Percentiles rank a stretch among this genome's conserved stretches.
phyloP scores from a whole-genome alignment of 2,888 invertebrate species.

The Zygothrica quintamaculata region DNA sequence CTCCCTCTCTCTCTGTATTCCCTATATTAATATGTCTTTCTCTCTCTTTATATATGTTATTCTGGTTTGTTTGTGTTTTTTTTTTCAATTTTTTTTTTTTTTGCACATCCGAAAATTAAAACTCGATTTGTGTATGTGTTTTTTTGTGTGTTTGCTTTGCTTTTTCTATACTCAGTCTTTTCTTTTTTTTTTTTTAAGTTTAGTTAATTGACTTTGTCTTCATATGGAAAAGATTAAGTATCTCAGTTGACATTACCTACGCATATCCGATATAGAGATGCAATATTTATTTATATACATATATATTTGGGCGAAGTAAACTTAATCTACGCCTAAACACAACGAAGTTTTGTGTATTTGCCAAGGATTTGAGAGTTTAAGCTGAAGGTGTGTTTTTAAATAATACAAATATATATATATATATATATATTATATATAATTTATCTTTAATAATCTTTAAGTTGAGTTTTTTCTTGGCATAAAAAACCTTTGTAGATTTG shows the following conservation, averaged over 20 bases:
- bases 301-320: slow-evolving; percentile 14
- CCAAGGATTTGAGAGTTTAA: slow-evolving; percentile 41
- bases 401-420: not conserved
- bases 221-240: slow-evolving; percentile 53
- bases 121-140: slow-evolving; percentile 17
- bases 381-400: not conserved
- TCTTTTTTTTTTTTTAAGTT: slow-evolving; percentile 13
- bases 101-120: slow-evolving; percentile 27
- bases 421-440: slow-evolving; percentile 10
- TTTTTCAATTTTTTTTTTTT: too few species aligned
- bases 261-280: slow-evolving; percentile 10
- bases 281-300: slow-evolving; percentile 5
- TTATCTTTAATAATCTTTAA: too few species aligned
- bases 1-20: not conserved
- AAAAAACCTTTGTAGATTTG: too few species aligned
- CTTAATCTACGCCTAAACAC: slow-evolving; percentile 41
- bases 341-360: slow-evolving; percentile 7
- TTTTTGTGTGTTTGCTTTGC: slow-evolving; percentile 13
- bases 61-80: too few species aligned
- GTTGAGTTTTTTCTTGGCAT: too few species aligned
- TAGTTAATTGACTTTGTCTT: slow-evolving; percentile 55
- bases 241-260: slow-evolving; percentile 47
- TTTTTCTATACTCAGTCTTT: slow-evolving; percentile 2
- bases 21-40: not conserved
- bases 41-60: not conserved